Percentiles rank a stretch among this genome's conserved stretches.
phyloP scores from a whole-genome alignment of 2,797 vertebrate species.

The Microchirus variegatus region DNA sequence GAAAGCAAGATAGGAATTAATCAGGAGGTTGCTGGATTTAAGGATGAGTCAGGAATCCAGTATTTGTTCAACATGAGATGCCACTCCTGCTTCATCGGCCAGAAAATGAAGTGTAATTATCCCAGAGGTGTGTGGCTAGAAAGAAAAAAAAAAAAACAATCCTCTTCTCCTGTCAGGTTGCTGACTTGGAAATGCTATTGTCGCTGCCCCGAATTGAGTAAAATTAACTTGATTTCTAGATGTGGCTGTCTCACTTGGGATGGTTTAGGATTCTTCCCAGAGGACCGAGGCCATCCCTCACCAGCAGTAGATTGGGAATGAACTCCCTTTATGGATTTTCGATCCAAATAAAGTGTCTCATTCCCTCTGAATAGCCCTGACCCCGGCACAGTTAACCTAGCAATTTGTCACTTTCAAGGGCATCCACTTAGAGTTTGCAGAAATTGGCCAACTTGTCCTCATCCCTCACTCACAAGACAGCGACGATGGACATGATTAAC shows the following conservation, averaged over 20 bases:
- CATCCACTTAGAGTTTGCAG: conserved; percentile 62
- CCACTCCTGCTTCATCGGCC: conserved; percentile 33
- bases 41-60: conserved; percentile 29
- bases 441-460: conserved; percentile 66
- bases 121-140: conserved; percentile 18
- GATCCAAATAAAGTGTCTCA: conserved; percentile 70
- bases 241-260: conserved; percentile 17
- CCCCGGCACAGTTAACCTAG: conserved; percentile 68
- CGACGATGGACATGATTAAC: conserved; percentile 50
- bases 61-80: conserved; percentile 19
- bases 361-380: conserved; percentile 65
- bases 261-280: conserved; percentile 38
- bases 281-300: conserved; percentile 54
- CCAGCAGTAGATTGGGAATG: conserved; percentile 54
- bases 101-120: conserved; percentile 48
- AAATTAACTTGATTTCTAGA: conserved; percentile 44
- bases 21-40: no score
- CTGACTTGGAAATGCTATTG: conserved; percentile 23
- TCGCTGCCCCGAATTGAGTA: conserved; percentile 16
- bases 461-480: conserved; percentile 52
- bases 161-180: conserved; percentile 22
- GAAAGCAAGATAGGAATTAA: conserved; percentile 21
- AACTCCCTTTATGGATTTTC: conserved; percentile 74
- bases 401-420: conserved; percentile 72
- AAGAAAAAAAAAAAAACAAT: conserved; percentile 23